Conservation (phyloP, 1,140 invertebrate species). For the Microplitis mediator region DNA sequence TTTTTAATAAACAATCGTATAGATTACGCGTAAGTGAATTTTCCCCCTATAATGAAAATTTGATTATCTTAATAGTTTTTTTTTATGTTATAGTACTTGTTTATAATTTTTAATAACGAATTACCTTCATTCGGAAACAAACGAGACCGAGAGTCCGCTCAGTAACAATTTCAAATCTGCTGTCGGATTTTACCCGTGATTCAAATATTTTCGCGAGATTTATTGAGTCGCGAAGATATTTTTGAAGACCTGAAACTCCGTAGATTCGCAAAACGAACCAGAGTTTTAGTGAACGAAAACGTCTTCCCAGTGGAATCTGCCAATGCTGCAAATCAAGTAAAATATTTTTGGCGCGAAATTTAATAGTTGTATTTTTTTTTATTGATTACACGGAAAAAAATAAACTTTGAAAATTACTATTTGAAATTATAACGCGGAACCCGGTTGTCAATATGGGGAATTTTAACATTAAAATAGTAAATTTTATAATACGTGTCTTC, state of each 20-base stretch:
- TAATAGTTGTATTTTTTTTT: background rate
- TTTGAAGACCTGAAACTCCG: slow-evolving; percentile 80
- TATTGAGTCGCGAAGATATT: slow-evolving; percentile 79
- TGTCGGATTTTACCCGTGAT: slow-evolving; percentile 70
- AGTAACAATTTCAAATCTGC: slow-evolving; percentile 78
- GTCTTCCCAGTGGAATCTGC: slow-evolving; percentile 89
- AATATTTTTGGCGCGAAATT: background rate
- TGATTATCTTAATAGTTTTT: background rate
- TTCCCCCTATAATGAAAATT: slow-evolving; percentile 65
- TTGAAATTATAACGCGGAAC: too few relatives aligned
- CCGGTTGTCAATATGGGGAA: too few relatives aligned
- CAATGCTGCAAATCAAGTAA: slow-evolving; percentile 72
- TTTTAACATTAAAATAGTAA: too few relatives aligned
- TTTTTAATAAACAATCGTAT: slow-evolving; percentile 75
- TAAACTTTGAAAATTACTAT: too few relatives aligned
- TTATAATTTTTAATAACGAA: background rate
- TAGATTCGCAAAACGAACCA: slow-evolving; percentile 91
- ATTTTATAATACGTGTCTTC: too few relatives aligned
- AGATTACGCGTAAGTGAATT: slow-evolving; percentile 78
- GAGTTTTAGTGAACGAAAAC: slow-evolving; percentile 90
- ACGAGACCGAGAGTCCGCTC: slow-evolving; percentile 81
- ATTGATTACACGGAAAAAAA: too few relatives aligned
- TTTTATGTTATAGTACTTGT: background rate
- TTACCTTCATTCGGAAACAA: slow-evolving; percentile 83
- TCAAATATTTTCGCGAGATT: slow-evolving; percentile 79